phyloP scores from a whole-genome alignment of 2,888 invertebrate species.

The Limenitis camilla region DNA sequence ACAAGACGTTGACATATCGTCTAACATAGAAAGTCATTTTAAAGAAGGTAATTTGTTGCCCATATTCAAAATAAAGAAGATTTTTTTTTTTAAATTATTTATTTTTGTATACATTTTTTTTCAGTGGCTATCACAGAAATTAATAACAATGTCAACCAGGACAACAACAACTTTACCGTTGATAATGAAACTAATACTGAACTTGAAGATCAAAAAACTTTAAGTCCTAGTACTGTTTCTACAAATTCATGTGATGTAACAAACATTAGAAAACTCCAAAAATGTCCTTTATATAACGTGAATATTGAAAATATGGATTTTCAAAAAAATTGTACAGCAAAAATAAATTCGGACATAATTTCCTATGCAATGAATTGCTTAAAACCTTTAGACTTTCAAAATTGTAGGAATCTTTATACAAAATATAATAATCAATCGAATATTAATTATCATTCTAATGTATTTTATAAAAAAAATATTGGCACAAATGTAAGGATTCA shows the following conservation, averaged over 20 bases:
- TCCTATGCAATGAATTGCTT: background rate
- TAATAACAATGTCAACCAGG: background rate
- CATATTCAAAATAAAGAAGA: no score
- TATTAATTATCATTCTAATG: background rate
- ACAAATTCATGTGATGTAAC: background rate
- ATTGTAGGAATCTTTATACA: background rate
- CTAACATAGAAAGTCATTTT: no score
- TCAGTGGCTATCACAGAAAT: background rate
- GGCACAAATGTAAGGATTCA: conserved; percentile 27
- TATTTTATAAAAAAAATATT: conserved; percentile 1
- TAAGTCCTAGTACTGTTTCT: background rate
- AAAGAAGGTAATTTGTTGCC: no score
- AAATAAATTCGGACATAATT: background rate
- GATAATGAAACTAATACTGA: conserved; percentile 20
- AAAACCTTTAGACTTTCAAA: background rate
- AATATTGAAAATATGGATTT: background rate
- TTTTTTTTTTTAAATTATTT: no score
- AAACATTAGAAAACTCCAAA: background rate
- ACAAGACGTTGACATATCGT: no score
- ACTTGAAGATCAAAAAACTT: background rate
- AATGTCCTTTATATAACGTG: background rate
- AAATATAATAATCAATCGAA: background rate
- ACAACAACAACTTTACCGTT: background rate
- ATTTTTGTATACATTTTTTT: background rate
- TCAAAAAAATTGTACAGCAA: background rate